Conservation (phyloP, 2,797 vertebrate genomes). For the Pangasius sanitwongsei region DNA sequence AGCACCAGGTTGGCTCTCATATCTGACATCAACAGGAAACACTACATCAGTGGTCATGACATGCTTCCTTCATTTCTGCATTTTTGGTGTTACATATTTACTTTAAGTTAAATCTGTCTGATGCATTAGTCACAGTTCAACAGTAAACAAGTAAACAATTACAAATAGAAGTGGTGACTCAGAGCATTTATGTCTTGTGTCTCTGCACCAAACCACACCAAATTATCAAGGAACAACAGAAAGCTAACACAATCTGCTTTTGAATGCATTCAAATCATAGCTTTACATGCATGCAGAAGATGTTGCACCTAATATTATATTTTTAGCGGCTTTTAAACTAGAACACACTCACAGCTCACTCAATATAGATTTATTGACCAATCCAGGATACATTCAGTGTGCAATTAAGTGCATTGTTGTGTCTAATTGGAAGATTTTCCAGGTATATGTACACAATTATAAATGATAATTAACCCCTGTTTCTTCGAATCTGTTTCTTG, state of each 20-base stretch:
- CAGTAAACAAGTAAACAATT: not conserved
- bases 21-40: not conserved
- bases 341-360: not conserved
- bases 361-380: not conserved
- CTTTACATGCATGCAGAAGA: not conserved
- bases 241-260: not conserved
- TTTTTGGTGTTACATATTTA: not conserved
- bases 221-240: not conserved
- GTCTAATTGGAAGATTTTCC: not conserved
- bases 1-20: not conserved
- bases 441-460: not conserved
- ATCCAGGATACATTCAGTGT: too few species aligned
- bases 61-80: not conserved
- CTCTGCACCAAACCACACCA: not conserved
- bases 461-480: not conserved
- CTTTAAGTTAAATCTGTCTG: not conserved
- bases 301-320: not conserved
- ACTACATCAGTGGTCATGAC: not conserved
- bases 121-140: not conserved
- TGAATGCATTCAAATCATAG: not conserved
- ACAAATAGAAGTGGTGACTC: not conserved
- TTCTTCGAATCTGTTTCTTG: not conserved
- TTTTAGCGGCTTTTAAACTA: not conserved
- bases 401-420: not conserved
- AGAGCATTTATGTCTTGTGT: not conserved